These are phyloP conservation scores for Malurus alboscapulatus DNA, from an alignment of 2,113 vertebrate genomes.

Conservation along the genomic window DNA sequence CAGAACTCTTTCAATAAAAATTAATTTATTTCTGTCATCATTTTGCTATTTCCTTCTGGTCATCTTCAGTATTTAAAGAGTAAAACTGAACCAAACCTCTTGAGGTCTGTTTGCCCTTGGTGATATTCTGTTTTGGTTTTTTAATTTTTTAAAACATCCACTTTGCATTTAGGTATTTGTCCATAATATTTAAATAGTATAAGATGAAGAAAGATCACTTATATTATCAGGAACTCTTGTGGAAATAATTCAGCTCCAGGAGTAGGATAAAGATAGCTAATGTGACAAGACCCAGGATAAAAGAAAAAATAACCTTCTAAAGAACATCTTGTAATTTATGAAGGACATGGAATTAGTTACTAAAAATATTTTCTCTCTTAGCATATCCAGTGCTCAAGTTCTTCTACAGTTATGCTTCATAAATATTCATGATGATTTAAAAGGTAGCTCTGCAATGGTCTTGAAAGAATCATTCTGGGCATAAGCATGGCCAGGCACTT, in stretches of 20 bases:
- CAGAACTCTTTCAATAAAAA: not conserved
- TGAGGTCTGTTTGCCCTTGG: not conserved
- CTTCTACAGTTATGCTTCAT: not conserved
- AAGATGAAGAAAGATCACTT: not conserved
- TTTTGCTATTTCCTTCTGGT: not conserved
- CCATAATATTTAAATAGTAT: not conserved
- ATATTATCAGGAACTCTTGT: not conserved
- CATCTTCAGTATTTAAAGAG: not conserved
- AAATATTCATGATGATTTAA: not conserved
- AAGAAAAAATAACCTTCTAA: not conserved
- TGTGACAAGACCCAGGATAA: not conserved
- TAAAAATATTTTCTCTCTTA: not conserved
- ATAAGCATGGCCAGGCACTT: not conserved
- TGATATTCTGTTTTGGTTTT: not conserved
- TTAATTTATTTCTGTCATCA: not conserved
- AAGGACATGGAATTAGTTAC: not conserved
- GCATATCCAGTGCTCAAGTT: not conserved
- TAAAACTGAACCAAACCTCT: not conserved
- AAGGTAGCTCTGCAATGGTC: not conserved
- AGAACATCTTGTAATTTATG: not conserved
- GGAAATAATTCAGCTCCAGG: not conserved
- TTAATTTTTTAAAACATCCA: not conserved
- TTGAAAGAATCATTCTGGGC: not conserved
- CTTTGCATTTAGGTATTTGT: not conserved
- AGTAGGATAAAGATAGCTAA: not conserved